Conservation (phyloP, 2,888 invertebrate species). For the Drosophila algonquin region DNA sequence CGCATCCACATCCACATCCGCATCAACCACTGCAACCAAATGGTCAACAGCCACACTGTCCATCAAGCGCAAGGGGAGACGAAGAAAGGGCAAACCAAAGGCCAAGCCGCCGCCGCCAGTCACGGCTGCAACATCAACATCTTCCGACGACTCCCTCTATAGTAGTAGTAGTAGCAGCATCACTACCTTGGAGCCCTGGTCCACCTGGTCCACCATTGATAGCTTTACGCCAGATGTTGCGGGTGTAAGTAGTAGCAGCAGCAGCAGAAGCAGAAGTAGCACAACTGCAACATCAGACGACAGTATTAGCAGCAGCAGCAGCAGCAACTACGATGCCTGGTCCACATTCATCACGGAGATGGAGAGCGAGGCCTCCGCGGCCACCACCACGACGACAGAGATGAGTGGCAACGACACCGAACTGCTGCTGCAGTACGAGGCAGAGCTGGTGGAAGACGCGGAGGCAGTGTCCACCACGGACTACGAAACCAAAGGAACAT, state of each 20-base stretch:
- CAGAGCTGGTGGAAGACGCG: constrained; percentile 51
- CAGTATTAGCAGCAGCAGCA: constrained; percentile 65
- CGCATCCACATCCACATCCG: constrained; percentile 21
- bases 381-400: constrained; percentile 38
- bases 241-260: constrained; percentile 34
- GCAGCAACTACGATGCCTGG: constrained; percentile 61
- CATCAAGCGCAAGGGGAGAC: constrained; percentile 78
- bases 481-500: constrained; percentile 75
- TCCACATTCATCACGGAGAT: constrained; percentile 63
- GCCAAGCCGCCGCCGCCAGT: constrained; percentile 30
- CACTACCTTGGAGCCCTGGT: constrained; percentile 60
- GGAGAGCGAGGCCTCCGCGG: constrained; percentile 56
- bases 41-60: constrained; percentile 66
- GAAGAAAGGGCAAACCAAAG: constrained; percentile 71
- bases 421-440: constrained; percentile 52
- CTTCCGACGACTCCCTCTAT: constrained; percentile 29
- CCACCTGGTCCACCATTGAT: constrained; percentile 67
- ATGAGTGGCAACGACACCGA: constrained; percentile 60
- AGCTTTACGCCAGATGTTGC: constrained; percentile 48
- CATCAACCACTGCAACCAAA: constrained; percentile 48
- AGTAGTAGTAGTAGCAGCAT: constrained; percentile 41
- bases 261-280: constrained; percentile 60
- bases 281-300: constrained; percentile 61
- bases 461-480: constrained; percentile 45
- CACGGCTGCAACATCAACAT: constrained; percentile 54